These are phyloP conservation scores for Drosophila littoralis DNA, from an alignment of 1,140 invertebrate species.

Conservation along the genomic window DNA sequence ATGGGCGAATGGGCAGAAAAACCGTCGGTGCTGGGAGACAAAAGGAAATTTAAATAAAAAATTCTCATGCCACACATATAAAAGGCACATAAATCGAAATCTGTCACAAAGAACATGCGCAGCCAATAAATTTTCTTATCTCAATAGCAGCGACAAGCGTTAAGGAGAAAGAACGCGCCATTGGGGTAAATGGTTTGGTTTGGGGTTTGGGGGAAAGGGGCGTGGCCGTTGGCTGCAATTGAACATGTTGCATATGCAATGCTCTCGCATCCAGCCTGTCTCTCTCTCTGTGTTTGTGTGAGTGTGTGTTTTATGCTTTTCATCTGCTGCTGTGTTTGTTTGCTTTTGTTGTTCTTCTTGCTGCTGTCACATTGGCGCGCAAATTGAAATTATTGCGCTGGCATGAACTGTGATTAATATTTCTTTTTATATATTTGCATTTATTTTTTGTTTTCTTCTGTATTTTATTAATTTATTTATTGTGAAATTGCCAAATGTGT, in stretches of 20 bases:
- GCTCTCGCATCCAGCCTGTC: slow-evolving; percentile 19
- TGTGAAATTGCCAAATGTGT: background rate
- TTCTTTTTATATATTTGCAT: slow-evolving; percentile 46
- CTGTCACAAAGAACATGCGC: slow-evolving; percentile 83
- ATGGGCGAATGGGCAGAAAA: slow-evolving; percentile 17
- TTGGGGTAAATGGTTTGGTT: background rate
- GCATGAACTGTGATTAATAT: slow-evolving; percentile 69
- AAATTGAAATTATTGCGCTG: slow-evolving; percentile 78
- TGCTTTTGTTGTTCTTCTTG: slow-evolving; percentile 56
- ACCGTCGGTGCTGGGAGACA: slow-evolving; percentile 48
- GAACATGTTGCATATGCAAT: slow-evolving; percentile 79
- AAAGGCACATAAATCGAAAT: slow-evolving; percentile 83
- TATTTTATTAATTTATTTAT: slow-evolving; percentile 1
- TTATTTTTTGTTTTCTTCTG: slow-evolving; percentile 25
- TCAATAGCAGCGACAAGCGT: slow-evolving; percentile 81
- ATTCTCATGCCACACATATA: slow-evolving; percentile 55
- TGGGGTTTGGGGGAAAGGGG: slow-evolving; percentile 9
- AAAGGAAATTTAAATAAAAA: slow-evolving; percentile 73
- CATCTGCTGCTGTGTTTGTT: slow-evolving; percentile 60
- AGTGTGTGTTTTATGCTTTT: slow-evolving; percentile 62
- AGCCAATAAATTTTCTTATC: slow-evolving; percentile 83
- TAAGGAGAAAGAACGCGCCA: slow-evolving; percentile 53
- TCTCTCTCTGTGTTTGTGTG: slow-evolving; percentile 10
- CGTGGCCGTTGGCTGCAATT: slow-evolving; percentile 54
- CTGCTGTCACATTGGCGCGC: slow-evolving; percentile 68